Conservation (phyloP, 2,797 vertebrate species). For the Halcyon smyrnensis region DNA sequence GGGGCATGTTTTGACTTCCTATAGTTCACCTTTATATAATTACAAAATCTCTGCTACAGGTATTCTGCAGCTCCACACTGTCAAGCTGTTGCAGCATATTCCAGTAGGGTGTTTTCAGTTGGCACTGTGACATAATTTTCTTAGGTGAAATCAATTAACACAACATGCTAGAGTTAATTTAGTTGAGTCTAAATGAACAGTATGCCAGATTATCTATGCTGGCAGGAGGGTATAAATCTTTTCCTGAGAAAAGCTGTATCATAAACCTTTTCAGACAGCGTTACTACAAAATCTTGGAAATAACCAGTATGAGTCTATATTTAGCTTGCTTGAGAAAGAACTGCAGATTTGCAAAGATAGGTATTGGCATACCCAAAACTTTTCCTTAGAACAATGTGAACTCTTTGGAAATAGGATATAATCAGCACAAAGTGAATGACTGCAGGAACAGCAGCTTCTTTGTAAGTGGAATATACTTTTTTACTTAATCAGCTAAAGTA, state of each 20-base stretch:
- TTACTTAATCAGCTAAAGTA: not conserved
- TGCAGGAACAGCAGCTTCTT: not conserved
- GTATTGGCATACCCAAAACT: not conserved
- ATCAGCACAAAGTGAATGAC: not conserved
- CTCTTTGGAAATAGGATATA: not conserved
- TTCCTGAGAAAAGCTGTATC: not conserved
- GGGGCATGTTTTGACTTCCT: not conserved
- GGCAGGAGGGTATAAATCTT: not conserved
- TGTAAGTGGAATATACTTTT: not conserved
- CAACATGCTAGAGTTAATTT: not conserved
- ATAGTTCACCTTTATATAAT: not conserved
- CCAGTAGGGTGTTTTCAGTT: not conserved
- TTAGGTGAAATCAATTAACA: not conserved
- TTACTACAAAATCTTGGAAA: not conserved
- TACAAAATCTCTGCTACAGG: not conserved
- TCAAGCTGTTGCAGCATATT: not conserved
- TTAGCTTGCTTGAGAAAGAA: not conserved
- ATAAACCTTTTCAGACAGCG: not conserved
- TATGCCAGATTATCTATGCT: not conserved
- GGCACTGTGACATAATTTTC: not conserved
- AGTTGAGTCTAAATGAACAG: not conserved
- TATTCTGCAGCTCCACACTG: not conserved
- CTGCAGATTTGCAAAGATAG: not conserved
- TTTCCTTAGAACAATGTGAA: not conserved
- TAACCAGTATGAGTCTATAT: not conserved